phyloP scores from a whole-genome alignment of 1,140 invertebrate genomes.

The Sarcophaga peregrina region DNA sequence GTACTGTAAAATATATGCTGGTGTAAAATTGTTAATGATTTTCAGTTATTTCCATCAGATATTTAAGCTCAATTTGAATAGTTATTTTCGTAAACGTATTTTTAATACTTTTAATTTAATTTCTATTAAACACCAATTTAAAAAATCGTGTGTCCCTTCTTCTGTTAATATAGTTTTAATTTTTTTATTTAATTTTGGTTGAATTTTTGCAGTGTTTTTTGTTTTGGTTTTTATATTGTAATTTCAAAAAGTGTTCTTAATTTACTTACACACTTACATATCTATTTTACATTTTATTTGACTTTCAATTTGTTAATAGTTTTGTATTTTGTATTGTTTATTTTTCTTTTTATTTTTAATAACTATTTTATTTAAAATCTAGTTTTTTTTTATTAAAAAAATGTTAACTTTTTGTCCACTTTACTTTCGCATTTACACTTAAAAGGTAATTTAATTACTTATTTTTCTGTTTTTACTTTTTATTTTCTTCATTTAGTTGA shows the following conservation, averaged over 20 bases:
- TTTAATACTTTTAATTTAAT: background rate
- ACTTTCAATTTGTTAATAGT: slow-evolving; percentile 20
- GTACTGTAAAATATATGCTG: slow-evolving; percentile 43
- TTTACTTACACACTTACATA: background rate
- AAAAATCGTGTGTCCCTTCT: background rate
- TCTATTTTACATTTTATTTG: slow-evolving; percentile 27
- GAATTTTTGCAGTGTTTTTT: background rate
- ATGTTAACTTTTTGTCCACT: slow-evolving; percentile 47
- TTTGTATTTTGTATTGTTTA: slow-evolving; percentile 6
- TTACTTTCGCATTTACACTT: slow-evolving; percentile 43
- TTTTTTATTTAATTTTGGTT: slow-evolving; percentile 28
- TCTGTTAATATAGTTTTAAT: background rate
- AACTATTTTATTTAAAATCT: slow-evolving; percentile 33
- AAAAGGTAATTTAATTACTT: slow-evolving; percentile 42
- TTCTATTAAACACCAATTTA: slow-evolving; percentile 21
- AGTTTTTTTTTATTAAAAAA: slow-evolving; percentile 44
- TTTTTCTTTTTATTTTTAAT: slow-evolving; percentile 29
- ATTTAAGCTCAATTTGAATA: slow-evolving; percentile 23
- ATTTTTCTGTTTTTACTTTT: slow-evolving; percentile 18
- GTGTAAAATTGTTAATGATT: slow-evolving; percentile 27
- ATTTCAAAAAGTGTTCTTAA: slow-evolving; percentile 22
- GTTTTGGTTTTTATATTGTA: slow-evolving; percentile 23
- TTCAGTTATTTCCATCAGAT: slow-evolving; percentile 15
- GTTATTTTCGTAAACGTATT: background rate
- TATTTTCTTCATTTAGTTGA: background rate